Evolutionary conservation across 2,113 vertebrate species (phyloP), one percentile per base, ranked within the genome.

Genomic region (Pionites leucogaster): DNA sequence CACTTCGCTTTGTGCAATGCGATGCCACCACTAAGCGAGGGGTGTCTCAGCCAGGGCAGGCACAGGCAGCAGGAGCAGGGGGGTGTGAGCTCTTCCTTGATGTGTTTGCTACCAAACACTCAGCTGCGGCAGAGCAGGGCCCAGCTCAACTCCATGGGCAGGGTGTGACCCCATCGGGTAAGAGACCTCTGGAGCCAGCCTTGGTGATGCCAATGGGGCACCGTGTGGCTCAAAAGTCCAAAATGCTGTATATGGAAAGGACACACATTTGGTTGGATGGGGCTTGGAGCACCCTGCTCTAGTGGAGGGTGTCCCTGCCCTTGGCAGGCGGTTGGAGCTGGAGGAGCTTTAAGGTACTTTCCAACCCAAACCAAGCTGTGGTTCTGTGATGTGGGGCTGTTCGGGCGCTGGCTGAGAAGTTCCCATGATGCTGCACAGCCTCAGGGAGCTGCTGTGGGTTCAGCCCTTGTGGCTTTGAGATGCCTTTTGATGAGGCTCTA

Each of bases 221-320:
- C 37, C 4, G 12, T 6, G 33, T 10, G 47, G 57, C 64, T 65
- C 27, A n/a, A 14, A 53, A 39, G 42, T 39, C 72, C 64, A 3
- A 44, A 57, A 28, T 6, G 17, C 18, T 33, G 8, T 47, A 27
- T 15, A 31, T 3, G 27, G 52, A 44, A 25, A 65, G n/a, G 23
- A 16, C 7, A 2, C 3, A 0, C 5, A 4, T 6, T 17, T 35
- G 57, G 11, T 0, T n/a, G 59, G 74, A 65, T 0, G 0, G 24
- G 13, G 12, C 12, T 59, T 17, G 44, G 74, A 67, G 52, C 57
- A 24, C 0, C 15, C 37, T 67, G 68, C 44, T 11, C 0, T 2
- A 9, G 37, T 27, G 28, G 17, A 3, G 74, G 13, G 1, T 28
- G 64, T 49, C 47, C 35, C 20, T 63, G 29, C 20, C 16, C 11